phyloP scores from a whole-genome alignment of 1,140 invertebrate genomes.

The Camponotus vicinus region DNA sequence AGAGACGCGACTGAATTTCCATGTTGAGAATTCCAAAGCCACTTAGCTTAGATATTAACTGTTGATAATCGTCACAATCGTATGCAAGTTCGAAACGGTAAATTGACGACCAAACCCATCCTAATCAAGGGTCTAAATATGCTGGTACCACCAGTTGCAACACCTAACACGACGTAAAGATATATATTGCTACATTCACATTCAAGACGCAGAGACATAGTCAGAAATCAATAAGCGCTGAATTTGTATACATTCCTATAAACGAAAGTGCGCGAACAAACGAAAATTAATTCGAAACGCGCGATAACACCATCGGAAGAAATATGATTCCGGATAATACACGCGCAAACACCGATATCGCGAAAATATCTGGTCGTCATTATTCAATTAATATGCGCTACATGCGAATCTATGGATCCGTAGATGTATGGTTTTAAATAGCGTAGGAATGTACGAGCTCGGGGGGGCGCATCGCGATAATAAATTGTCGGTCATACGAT shows the following conservation, averaged over 20 bases:
- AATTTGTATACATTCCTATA: not conserved
- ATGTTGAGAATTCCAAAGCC: slow-evolving; percentile 46
- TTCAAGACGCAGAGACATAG: slow-evolving; percentile 31
- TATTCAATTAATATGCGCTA: slow-evolving; percentile 54
- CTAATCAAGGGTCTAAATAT: slow-evolving; percentile 73
- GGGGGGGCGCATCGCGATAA: not conserved
- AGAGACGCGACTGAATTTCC: slow-evolving; percentile 15
- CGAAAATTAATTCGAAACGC: slow-evolving; percentile 42
- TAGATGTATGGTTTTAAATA: slow-evolving; percentile 37
- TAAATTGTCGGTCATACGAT: slow-evolving; percentile 47
- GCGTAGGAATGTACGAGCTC: slow-evolving; percentile 22
- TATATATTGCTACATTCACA: not conserved
- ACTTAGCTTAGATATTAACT: slow-evolving; percentile 61
- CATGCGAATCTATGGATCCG: not conserved
- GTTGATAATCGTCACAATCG: slow-evolving; percentile 65
- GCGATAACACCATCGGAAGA: slow-evolving; percentile 18
- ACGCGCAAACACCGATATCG: slow-evolving; percentile 24
- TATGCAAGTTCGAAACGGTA: slow-evolving; percentile 53
- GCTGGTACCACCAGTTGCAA: slow-evolving; percentile 70
- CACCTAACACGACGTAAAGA: slow-evolving; percentile 35
- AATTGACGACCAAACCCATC: slow-evolving; percentile 63
- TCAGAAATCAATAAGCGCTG: slow-evolving; percentile 45
- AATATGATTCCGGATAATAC: slow-evolving; percentile 35
- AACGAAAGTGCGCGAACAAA: slow-evolving; percentile 7
- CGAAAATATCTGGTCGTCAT: slow-evolving; percentile 36